Percentiles rank a stretch among this genome's conserved stretches.
These are phyloP conservation scores for Allygus modestus DNA, from an alignment of 2,888 invertebrate species.

Conservation along the genomic window DNA sequence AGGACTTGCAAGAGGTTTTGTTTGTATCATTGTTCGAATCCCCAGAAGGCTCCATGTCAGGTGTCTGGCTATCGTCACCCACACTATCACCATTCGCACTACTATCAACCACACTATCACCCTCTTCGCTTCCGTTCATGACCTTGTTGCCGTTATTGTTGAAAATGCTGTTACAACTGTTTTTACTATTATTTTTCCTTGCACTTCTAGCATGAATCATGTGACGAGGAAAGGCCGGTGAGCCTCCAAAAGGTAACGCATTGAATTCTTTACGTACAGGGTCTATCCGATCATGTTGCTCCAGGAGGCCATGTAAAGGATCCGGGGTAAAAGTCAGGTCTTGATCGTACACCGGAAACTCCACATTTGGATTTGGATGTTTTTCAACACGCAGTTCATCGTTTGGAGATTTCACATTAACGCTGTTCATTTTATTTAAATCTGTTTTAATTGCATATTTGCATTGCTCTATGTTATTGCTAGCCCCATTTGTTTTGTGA, in stretches of 20 bases:
- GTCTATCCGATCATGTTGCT: neutral
- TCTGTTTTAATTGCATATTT: no score
- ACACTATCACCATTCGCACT: no score
- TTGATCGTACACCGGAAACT: conserved; percentile 41
- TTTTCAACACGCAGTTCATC: neutral
- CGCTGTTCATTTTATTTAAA: no score
- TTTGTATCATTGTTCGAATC: neutral
- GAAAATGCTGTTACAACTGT: neutral
- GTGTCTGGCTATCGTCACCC: no score
- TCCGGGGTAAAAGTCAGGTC: neutral
- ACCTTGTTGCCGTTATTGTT: neutral
- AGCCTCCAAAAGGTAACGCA: no score
- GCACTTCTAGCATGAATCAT: neutral
- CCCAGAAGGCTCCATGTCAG: neutral
- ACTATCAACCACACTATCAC: no score
- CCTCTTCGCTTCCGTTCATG: no score
- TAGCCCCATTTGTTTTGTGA: neutral
- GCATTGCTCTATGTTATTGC: no score
- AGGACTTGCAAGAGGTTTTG: neutral
- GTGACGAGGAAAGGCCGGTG: neutral
- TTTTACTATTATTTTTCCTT: neutral
- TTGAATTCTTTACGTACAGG: neutral
- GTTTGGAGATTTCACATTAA: no score
- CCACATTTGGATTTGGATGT: neutral
- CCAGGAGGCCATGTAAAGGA: conserved; percentile 23